Percentiles rank a stretch among this genome's conserved stretches.
Evolutionary conservation across 2,113 vertebrate species (phyloP).

Genomic region (Thalassoma bifasciatum): DNA sequence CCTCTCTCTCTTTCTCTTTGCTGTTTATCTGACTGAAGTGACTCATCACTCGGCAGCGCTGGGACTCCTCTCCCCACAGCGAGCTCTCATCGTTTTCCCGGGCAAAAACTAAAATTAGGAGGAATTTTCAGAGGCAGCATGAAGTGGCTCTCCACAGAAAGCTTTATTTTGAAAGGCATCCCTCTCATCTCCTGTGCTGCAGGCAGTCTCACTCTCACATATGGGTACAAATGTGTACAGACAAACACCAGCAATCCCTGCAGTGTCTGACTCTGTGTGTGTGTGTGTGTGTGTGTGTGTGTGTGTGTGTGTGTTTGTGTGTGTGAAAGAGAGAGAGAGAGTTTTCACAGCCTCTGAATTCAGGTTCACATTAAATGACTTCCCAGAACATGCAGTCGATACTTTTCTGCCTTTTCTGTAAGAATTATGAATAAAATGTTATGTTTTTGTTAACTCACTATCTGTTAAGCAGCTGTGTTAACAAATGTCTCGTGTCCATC

Average conservation of each 20-base stretch:
- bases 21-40: slow-evolving; percentile 50
- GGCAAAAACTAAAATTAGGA: slow-evolving; percentile 32
- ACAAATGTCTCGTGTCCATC: no score
- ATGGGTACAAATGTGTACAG: slow-evolving; percentile 35
- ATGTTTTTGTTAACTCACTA: no score
- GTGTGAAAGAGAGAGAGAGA: no score
- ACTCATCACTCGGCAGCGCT: slow-evolving; percentile 36
- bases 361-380: slow-evolving; percentile 11
- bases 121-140: slow-evolving; percentile 9
- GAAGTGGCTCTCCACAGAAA: slow-evolving; percentile 41
- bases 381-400: neutral
- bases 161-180: slow-evolving; percentile 43
- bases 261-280: slow-evolving; percentile 9
- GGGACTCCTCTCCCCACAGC: slow-evolving; percentile 19
- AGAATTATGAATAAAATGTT: neutral
- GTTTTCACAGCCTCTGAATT: slow-evolving; percentile 14
- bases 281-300: slow-evolving; percentile 6
- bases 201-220: slow-evolving; percentile 22
- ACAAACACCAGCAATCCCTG: slow-evolving; percentile 37
- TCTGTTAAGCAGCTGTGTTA: no score
- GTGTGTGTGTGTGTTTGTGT: no score
- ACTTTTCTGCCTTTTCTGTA: slow-evolving; percentile 6
- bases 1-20: no score
- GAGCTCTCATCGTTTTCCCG: slow-evolving; percentile 12
- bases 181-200: slow-evolving; percentile 34